Evolutionary conservation across 1,140 invertebrate species (phyloP), one percentile per base, ranked within the genome.

Genomic region (Diorhabda sublineata): DNA sequence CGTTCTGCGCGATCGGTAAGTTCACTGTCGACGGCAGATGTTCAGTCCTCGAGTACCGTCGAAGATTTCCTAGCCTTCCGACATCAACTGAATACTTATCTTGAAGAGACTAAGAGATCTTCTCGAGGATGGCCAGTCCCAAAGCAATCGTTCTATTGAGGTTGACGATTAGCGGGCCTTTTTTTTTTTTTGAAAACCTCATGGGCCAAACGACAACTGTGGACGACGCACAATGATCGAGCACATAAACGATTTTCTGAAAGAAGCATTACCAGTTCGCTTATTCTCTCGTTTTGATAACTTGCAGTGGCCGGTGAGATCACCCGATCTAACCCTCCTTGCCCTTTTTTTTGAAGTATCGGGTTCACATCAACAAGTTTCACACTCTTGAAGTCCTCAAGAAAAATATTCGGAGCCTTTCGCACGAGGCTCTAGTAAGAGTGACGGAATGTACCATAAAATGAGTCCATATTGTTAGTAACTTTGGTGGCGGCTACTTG

Each of bases 301-400:
- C 72, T 69, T 75, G 60, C 58, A 71, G 47, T 76, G 75, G 73
- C 78, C 75, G 69, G 64, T 78, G 66, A 64, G 73, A 61, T 79
- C 74, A 58, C 78, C 78, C 11, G 78, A 82, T 73, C 71, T 82
- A 57, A 59, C 69, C 52, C 72, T 80, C 60, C 69, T 71, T 80
- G 47, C 72, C 69, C 69, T 70, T 62, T 47, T 71, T 69, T 64
- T 69, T 74, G 42, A 76, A 78, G 69, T 71, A 71, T 60, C 71
- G 62, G 45, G 69, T 75, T 59, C 77, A 73, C 63, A 68, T 60
- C 60, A 70, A 77, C 70, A 77, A 76, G 69, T 71, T 74, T 68
- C 52, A 63, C 61, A 76, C 70, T 64, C 62, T 77, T 47, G 67
- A 77, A 72, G 68, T 64, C 69, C 70, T 79, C 45, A 78, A 78